Base-by-base conservation (phyloP, 2,113 vertebrate genomes). In the Sclerurus mexicanus region DNA sequence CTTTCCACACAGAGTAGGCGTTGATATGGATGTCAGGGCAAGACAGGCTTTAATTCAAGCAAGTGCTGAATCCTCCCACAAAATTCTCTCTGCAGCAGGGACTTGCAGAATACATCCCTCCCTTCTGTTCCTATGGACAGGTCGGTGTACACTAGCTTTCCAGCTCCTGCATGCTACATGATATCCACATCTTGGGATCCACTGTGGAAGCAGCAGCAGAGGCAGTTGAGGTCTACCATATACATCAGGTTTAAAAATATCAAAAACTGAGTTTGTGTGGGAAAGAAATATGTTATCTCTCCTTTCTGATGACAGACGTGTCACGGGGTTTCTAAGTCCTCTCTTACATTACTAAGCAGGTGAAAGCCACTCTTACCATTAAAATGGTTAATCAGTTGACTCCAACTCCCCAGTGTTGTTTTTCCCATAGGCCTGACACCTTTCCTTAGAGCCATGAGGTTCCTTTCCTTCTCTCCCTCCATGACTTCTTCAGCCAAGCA, bases 361-460 rank as follows among this genome's bases (percentile, higher is more conserved):
- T 14, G 55, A 85, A 91, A 67, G 35, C 17, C 50, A 89, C 55
- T 33, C 42, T 77, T 30, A 33, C 6, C 33, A 14, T 13, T 62
- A n/a, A 64, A 82, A 46, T 28, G 31, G 46, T 18, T 37, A 37
- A 23, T 8, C 42, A 10, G 6, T 67, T 84, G 62, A 67, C 27
- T 64, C 35, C 47, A 52, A 4, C 47, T 58, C 35, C 22, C 44
- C 3, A 3, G 2, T 15, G 16, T 7, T 17, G 16, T 58, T 74
- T 75, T 62, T 33, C 74, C 46, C 22, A 21, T 1, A 59, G 37
- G 28, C 10, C 13, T 84, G 35, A 16, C 59, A 53, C 15, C 24
- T 66, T 52, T 80, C 47, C 59, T 60, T 52, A 60, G 0, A 2
- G 40, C 6, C 5, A 0, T 0, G 20, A 1, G 2, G 22, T 8